Conservation (phyloP, 2,797 vertebrate species). For the Cirrhinus molitorella region DNA sequence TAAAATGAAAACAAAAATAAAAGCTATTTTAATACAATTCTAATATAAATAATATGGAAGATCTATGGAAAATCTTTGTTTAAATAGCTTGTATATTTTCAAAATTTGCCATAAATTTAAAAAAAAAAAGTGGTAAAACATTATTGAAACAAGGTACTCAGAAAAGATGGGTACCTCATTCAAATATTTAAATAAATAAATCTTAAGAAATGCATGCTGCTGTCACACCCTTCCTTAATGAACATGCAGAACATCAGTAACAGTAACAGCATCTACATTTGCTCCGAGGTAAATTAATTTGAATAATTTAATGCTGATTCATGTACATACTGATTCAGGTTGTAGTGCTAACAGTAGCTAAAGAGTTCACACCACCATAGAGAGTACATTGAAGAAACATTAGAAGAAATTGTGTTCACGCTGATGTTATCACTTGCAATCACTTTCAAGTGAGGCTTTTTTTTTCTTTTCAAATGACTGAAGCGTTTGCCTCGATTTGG, state of each 20-base stretch:
- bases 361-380: neutral
- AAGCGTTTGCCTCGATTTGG: neutral
- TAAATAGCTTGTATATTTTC: too few relatives aligned
- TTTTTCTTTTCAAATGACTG: neutral
- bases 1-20: too few relatives aligned
- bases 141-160: too few relatives aligned
- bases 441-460: neutral
- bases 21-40: too few relatives aligned
- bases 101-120: too few relatives aligned
- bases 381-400: neutral
- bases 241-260: slow-evolving; percentile 4
- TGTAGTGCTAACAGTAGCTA: neutral
- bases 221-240: neutral
- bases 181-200: too few relatives aligned
- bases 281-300: neutral
- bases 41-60: too few relatives aligned
- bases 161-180: too few relatives aligned
- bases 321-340: neutral
- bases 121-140: too few relatives aligned
- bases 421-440: neutral
- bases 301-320: neutral
- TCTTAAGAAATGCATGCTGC: too few relatives aligned
- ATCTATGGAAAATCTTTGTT: too few relatives aligned
- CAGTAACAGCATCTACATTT: neutral
- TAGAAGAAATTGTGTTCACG: neutral